Evolutionary conservation across 2,797 vertebrate genomes (phyloP), one percentile per base, ranked within the genome.

Genomic region (Phrynocephalus vlangalii): DNA sequence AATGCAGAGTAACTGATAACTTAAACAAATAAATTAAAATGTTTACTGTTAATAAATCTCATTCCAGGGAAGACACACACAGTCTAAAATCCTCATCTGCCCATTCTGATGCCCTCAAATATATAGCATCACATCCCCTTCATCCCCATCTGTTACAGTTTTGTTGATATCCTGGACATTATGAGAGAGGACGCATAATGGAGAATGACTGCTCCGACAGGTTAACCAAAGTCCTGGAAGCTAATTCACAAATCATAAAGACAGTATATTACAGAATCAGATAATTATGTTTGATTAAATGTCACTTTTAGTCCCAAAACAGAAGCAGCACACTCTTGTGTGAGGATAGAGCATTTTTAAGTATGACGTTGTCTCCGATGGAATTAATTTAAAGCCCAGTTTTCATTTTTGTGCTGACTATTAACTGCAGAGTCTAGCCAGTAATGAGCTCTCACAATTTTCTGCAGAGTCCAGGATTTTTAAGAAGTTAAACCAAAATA

Each of bases 401-500:
- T 92, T 84, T 87, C 92, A 95, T 96, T 92, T 96, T 93, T 95
- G 84, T 93, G 91, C 88, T 90, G 90, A 92, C 81, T 92, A 70
- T 33, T 89, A 88, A 91, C 68, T 91, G 68, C 30, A 86, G 76
- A 77, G 83, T 90, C 71, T 73, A 90, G 86, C 13, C 87, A 90
- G 66, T 89, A 24, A 93, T 89, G 89, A 94, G 90, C 93, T 94
- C 88, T 95, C 89, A 93, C 86, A 85, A 88, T 94, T 95, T 94
- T 94, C 92, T 93, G 90, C 89, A 92, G 88, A 88, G 94, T 95
- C 94, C 91, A 92, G 44, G 85, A 93, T 75, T 85, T 83, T 94
- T 92, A 95, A 93, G 94, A 93, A 94, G 94, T 94, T 97, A 95
- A 95, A 95, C 92, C 91, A 95, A 92, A 92, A 79, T 90, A 91